phyloP scores from a whole-genome alignment of 2,113 vertebrate genomes.

The Myotis lucifugus region DNA sequence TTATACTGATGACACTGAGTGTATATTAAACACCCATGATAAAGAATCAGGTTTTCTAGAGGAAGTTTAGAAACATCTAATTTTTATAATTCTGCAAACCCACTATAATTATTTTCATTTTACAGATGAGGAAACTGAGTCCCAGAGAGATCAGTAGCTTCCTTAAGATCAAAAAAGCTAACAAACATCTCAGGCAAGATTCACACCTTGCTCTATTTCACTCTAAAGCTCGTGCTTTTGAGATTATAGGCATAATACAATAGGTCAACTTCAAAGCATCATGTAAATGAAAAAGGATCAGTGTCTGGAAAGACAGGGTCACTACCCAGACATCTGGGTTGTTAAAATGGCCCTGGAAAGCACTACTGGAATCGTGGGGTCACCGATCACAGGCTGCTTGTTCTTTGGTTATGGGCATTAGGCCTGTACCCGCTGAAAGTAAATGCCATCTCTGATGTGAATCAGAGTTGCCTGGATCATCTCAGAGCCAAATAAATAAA shows the following conservation, averaged over 20 bases:
- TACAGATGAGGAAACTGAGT: neutral
- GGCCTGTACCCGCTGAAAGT: neutral
- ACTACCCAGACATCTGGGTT: neutral
- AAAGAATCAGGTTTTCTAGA: neutral
- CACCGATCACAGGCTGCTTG: neutral
- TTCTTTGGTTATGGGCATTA: neutral
- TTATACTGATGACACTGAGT: neutral
- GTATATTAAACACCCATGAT: neutral
- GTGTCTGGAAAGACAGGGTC: neutral
- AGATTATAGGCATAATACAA: neutral
- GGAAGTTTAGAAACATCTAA: neutral
- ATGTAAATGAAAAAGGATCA: neutral
- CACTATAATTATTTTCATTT: neutral
- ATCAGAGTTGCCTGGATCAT: neutral
- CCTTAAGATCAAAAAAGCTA: neutral
- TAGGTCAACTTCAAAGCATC: neutral
- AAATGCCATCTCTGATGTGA: neutral
- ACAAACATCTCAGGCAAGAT: neutral
- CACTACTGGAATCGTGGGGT: neutral
- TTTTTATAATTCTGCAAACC: neutral
- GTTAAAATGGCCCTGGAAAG: neutral
- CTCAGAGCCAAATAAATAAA: slow-evolving; percentile 18
- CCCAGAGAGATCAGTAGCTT: neutral
- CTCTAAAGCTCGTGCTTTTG: neutral
- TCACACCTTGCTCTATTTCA: neutral